These are phyloP conservation scores for Pantelozetes paolii DNA, from an alignment of 2,888 invertebrate genomes.

Conservation along the genomic window DNA sequence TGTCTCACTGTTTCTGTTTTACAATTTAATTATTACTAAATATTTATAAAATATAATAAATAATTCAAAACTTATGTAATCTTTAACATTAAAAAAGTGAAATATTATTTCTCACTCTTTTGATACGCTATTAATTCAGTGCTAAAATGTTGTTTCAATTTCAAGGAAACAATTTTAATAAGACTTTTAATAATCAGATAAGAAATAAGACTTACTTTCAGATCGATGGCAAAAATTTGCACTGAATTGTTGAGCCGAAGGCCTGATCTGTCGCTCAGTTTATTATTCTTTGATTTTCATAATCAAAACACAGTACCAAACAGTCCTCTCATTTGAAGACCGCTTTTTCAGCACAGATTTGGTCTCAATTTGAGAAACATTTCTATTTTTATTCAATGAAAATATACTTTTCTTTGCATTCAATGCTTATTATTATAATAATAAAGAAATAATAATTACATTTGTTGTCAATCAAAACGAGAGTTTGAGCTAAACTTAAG, in stretches of 20 bases:
- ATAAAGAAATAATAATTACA: slow-evolving; percentile 12
- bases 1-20: not conserved
- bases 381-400: slow-evolving; percentile 11
- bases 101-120: too few relatives aligned
- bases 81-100: too few relatives aligned
- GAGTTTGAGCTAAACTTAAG: too few relatives aligned
- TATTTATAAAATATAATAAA: not conserved
- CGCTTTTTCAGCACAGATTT: slow-evolving; percentile 14
- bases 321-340: not conserved
- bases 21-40: not conserved
- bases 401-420: not conserved
- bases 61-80: too few relatives aligned
- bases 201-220: too few relatives aligned
- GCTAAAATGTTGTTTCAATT: too few relatives aligned
- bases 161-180: too few relatives aligned
- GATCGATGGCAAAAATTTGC: too few relatives aligned
- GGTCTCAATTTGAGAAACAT: not conserved
- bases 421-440: slow-evolving; percentile 5
- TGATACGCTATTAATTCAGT: too few relatives aligned
- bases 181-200: too few relatives aligned
- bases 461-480: slow-evolving; percentile 21
- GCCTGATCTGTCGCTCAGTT: not conserved
- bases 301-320: not conserved
- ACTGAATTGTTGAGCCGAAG: not conserved
- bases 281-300: not conserved